Evolutionary conservation across 1,140 invertebrate genomes (phyloP), one percentile per base, ranked within the genome.

Genomic region (Cydia pomonella): DNA sequence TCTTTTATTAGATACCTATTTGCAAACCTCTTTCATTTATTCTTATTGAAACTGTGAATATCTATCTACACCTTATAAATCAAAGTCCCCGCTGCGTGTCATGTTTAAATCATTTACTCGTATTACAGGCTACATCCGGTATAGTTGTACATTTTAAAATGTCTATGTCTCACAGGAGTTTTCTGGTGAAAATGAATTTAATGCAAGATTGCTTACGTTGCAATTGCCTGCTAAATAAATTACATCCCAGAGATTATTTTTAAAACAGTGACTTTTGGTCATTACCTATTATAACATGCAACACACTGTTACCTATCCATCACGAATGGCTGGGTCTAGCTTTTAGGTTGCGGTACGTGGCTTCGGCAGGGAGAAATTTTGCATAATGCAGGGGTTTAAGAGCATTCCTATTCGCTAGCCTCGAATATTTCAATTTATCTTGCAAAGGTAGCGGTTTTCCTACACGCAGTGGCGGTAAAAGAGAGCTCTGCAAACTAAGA

Each of bases 371-470:
- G 27, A 29, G 38, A 29, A 18, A 69, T 9, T 29, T 41, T 41
- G 21, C 66, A 33, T 29, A 69, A 69, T 69, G 53, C 21, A 59
- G 53, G 53, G 53, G 53, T 23, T 59, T 59, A 59, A 59, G 53
- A 59, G 53, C 53, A 59, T 23, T n/a, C 21, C 18, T 23, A 59
- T 50, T 59, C 9, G 53, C 53, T 23, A 59, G 53, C 5, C 6
- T 7, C 53, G 53, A 59, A 59, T n/a, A 59, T 59, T 59, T 23
- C 53, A 23, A 59, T 59, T 23, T 59, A 59, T 59, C 21, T 59
- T 59, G 53, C 53, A 59, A 59, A 59, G 23, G 53, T 59, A 59
- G 53, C 53, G 53, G 2, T 23, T 59, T 23, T 59, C 53, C 53
- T 53, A 18, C n/a, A 59, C 21, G 21, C 23, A 59, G 53, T 23